Percentiles rank a stretch among this genome's conserved stretches.
Evolutionary conservation across 2,113 vertebrate species (phyloP).

Genomic region (Etheostoma spectabile): DNA sequence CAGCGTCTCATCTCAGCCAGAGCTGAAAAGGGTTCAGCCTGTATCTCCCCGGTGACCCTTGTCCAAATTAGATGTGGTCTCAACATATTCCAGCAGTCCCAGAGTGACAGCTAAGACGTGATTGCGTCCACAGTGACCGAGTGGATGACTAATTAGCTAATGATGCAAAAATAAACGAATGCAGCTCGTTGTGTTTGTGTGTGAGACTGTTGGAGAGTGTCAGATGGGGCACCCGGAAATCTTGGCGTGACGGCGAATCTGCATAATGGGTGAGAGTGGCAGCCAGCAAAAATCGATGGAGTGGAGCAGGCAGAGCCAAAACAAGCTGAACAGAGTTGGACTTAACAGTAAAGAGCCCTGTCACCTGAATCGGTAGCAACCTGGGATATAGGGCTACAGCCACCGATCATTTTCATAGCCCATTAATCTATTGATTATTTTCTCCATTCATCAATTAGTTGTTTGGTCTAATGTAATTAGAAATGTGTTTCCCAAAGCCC

Average conservation of each 20-base stretch:
- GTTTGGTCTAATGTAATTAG: too few relatives aligned
- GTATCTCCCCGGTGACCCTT: conserved; percentile 42
- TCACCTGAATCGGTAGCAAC: conserved; percentile 5
- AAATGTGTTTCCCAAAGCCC: too few relatives aligned
- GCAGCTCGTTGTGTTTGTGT: conserved; percentile 26
- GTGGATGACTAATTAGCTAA: conserved; percentile 61
- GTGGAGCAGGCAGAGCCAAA: conserved; percentile 30
- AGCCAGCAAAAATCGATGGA: conserved; percentile 39
- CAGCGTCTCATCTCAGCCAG: conserved; percentile 50
- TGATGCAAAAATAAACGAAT: conserved; percentile 62
- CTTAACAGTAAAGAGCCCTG: background rate
- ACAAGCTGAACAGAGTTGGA: conserved; percentile 14
- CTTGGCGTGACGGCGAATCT: conserved; percentile 44
- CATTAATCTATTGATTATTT: too few relatives aligned
- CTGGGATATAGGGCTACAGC: background rate
- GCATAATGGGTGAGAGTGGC: conserved; percentile 47
- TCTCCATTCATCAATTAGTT: too few relatives aligned
- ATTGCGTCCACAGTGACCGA: conserved; percentile 24
- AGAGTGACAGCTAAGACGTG: conserved; percentile 51
- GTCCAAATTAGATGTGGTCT: conserved; percentile 62
- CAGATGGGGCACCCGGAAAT: conserved; percentile 34
- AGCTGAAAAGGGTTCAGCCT: conserved; percentile 50
- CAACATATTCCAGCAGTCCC: conserved; percentile 64
- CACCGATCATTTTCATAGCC: too few relatives aligned
- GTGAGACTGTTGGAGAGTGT: conserved; percentile 28